Conservation (phyloP, 2,888 invertebrate species). For the Rhabditoides inermis region DNA sequence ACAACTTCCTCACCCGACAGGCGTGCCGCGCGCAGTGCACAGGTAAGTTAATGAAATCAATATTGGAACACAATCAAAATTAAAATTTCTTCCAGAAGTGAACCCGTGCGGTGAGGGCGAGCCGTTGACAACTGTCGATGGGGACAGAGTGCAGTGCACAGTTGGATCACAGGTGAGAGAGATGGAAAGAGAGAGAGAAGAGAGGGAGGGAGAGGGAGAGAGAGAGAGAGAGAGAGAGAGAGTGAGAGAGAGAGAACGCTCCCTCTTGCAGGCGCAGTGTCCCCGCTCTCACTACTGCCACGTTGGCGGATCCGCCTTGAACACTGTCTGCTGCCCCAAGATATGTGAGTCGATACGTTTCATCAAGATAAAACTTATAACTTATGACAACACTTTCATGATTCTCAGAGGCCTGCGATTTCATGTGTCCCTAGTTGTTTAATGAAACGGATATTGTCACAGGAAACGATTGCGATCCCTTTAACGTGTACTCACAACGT, state of each 20-base stretch:
- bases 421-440: too few species aligned
- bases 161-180: constrained; percentile 14
- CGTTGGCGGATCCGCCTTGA: constrained; percentile 36
- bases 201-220: too few species aligned
- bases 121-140: constrained; percentile 32
- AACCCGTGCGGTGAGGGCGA: constrained; percentile 46
- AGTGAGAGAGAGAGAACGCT: constrained; percentile 17
- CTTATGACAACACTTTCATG: too few species aligned
- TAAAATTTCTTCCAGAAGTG: constrained; percentile 19
- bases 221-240: constrained; percentile 11
- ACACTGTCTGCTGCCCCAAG: constrained; percentile 44
- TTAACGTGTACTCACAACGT: too few species aligned
- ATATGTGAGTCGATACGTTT: constrained; percentile 13
- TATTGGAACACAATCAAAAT: background rate
- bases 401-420: too few species aligned
- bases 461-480: too few species aligned
- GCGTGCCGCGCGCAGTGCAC: constrained; percentile 39
- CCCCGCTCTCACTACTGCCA: constrained; percentile 43
- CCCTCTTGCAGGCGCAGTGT: constrained; percentile 18
- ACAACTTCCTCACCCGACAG: constrained; percentile 40
- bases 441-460: too few species aligned
- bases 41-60: constrained; percentile 13
- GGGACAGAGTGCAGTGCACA: constrained; percentile 36
- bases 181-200: constrained; percentile 12
- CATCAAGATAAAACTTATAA: too few species aligned